Evolutionary conservation across 2,113 vertebrate species (phyloP).

Genomic region (Psilopsiagon aymara): DNA sequence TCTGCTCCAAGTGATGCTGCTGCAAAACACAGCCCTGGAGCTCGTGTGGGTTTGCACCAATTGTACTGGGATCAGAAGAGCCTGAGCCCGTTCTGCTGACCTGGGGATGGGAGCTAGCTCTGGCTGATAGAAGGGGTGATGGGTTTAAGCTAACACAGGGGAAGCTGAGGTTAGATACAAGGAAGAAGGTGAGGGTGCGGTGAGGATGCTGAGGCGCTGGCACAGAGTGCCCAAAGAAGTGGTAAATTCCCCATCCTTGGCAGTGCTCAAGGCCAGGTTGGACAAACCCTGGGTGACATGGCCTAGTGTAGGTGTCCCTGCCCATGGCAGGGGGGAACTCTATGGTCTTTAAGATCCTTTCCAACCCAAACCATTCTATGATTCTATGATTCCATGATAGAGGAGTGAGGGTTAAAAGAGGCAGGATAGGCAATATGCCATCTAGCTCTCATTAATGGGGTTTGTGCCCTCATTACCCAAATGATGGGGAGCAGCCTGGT

Average conservation of each 20-base stretch:
- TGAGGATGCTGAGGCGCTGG: neutral
- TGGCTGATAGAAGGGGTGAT: neutral
- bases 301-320: neutral
- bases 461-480: neutral
- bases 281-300: neutral
- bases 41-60: neutral
- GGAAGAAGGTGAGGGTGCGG: neutral
- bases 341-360: neutral
- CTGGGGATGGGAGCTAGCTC: neutral
- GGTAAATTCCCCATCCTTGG: neutral
- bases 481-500: rapidly evolving
- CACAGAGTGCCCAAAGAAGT: neutral
- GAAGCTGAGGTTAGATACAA: neutral
- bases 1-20: neutral
- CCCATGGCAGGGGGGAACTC: neutral
- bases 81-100: neutral
- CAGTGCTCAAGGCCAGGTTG: neutral
- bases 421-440: neutral
- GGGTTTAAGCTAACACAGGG: neutral
- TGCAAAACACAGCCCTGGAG: neutral
- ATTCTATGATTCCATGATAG: neutral
- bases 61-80: neutral
- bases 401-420: neutral
- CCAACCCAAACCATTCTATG: neutral
- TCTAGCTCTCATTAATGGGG: neutral